These are phyloP conservation scores for Picus viridis DNA, from an alignment of 2,797 vertebrate species.

Conservation along the genomic window DNA sequence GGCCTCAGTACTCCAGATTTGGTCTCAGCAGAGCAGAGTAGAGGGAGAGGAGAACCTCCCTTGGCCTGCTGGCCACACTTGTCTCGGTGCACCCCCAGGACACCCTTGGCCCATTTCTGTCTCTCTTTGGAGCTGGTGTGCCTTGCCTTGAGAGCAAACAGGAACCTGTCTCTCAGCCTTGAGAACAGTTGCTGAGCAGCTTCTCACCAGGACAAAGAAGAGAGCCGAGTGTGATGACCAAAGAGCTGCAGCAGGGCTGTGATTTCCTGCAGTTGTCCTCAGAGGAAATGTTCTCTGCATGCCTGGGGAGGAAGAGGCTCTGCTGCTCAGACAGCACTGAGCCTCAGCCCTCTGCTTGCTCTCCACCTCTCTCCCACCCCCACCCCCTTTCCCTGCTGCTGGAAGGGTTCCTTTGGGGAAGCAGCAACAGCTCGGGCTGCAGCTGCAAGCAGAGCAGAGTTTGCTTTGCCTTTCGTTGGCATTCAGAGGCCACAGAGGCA, in stretches of 20 bases:
- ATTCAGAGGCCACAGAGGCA: accelerated
- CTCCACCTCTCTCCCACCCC: neutral
- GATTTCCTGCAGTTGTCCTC: conserved; percentile 40
- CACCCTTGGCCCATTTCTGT: neutral
- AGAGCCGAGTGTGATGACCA: neutral
- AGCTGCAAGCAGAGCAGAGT: neutral
- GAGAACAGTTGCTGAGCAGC: neutral
- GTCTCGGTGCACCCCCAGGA: no score
- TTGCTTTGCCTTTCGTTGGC: neutral
- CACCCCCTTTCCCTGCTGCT: neutral
- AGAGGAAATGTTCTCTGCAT: neutral
- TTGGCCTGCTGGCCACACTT: no score
- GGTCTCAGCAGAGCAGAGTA: no score
- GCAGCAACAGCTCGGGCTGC: neutral
- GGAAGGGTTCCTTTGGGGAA: neutral
- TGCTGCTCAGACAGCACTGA: neutral
- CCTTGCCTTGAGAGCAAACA: neutral
- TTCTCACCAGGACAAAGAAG: neutral
- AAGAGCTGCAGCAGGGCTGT: neutral
- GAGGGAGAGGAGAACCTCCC: no score
- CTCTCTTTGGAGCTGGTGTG: neutral
- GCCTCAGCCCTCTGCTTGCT: neutral
- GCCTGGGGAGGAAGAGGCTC: neutral
- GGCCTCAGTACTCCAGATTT: no score
- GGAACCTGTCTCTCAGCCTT: neutral